A percentile compares a stretch with the other conserved stretches of the same genome.
Conservation (phyloP, 2,797 vertebrate genomes). For the Microctenopoma lineatum region DNA sequence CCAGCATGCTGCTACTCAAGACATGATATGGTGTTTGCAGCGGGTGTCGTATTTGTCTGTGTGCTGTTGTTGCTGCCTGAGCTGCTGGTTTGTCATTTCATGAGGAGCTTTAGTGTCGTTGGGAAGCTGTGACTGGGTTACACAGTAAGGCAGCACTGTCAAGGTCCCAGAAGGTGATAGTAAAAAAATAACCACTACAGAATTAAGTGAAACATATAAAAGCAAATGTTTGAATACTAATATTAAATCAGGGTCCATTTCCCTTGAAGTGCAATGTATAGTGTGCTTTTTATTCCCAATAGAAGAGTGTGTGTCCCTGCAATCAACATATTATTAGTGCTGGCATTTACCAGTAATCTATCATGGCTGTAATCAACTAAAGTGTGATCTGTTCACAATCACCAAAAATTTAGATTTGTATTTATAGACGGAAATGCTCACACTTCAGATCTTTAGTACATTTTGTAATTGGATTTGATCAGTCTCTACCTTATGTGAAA, state of each 20-base stretch:
- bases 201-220: not conserved
- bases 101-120: slow-evolving; percentile 45
- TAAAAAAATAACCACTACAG: slow-evolving; percentile 9
- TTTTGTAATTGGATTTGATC: no score
- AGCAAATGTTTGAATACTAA: not conserved
- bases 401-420: no score
- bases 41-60: slow-evolving; percentile 55
- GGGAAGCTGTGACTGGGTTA: slow-evolving; percentile 30
- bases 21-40: slow-evolving; percentile 50
- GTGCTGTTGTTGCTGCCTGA: slow-evolving; percentile 42
- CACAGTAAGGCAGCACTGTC: slow-evolving; percentile 38
- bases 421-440: no score
- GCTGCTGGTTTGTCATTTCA: slow-evolving; percentile 55
- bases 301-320: no score
- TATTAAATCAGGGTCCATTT: not conserved
- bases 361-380: no score
- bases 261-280: no score
- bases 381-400: no score
- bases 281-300: no score
- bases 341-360: no score
- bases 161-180: slow-evolving; percentile 45
- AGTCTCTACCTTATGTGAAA: no score
- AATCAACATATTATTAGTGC: no score
- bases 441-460: no score
- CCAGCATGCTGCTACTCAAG: slow-evolving; percentile 27